Conservation (phyloP, 2,888 invertebrate species). For the Petrolisthes manimaculis region DNA sequence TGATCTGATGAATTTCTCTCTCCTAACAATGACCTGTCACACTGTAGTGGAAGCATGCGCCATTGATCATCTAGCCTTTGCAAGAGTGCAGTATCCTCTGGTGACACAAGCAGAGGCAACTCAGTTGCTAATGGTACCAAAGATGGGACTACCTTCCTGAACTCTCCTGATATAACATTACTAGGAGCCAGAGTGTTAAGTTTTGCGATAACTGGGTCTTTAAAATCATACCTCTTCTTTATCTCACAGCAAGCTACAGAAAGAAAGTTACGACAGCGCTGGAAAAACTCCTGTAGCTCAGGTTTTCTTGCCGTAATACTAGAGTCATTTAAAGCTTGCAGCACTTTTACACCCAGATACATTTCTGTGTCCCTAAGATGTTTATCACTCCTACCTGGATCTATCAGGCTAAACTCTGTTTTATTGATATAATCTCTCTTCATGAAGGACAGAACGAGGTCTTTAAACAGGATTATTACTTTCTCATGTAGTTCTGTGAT, state of each 20-base stretch:
- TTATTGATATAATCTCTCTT: conserved; percentile 16
- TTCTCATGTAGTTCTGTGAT: background rate
- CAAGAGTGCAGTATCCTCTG: no score
- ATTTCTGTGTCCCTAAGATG: background rate
- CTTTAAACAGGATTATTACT: background rate
- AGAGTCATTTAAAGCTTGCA: background rate
- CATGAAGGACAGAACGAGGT: background rate
- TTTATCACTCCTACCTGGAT: conserved; percentile 22
- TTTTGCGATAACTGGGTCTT: conserved; percentile 3
- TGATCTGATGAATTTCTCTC: no score
- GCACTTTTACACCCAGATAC: conserved; percentile 30
- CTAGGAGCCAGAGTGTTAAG: background rate
- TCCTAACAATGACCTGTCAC: no score
- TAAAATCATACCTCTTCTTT: conserved; percentile 24
- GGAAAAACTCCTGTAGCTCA: conserved; percentile 3
- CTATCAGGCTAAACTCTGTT: conserved; percentile 15
- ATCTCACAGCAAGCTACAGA: conserved; percentile 23
- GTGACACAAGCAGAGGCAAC: no score
- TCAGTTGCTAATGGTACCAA: no score
- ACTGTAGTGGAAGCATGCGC: no score
- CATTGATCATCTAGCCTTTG: no score
- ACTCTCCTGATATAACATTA: conserved; percentile 5
- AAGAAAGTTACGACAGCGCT: conserved; percentile 23
- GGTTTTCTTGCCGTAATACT: background rate
- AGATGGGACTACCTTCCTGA: no score